These are phyloP conservation scores for Cotesia glomerata DNA, from an alignment of 1,140 invertebrate genomes.

Conservation along the genomic window DNA sequence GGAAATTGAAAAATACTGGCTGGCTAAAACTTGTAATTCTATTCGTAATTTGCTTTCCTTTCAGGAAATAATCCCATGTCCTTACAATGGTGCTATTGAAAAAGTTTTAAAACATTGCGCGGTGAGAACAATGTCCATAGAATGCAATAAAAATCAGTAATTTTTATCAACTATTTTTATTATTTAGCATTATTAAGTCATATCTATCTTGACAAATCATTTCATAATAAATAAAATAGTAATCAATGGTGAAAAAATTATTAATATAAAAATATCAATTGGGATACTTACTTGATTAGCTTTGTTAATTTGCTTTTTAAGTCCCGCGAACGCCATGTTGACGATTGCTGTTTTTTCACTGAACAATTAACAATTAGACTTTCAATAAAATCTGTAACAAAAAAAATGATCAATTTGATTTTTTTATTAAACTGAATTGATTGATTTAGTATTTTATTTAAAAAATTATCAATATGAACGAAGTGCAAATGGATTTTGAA, in stretches of 20 bases:
- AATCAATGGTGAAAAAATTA: slow-evolving; percentile 9
- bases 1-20: too few relatives aligned
- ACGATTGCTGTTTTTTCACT: slow-evolving; percentile 9
- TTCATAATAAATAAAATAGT: not conserved
- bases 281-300: slow-evolving; percentile 86
- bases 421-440: not conserved
- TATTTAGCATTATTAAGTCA: not conserved
- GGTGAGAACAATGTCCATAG: too few relatives aligned
- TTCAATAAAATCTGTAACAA: slow-evolving; percentile 13
- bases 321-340: slow-evolving; percentile 93
- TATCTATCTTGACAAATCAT: not conserved
- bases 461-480: too few relatives aligned
- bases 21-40: too few relatives aligned
- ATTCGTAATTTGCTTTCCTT: too few relatives aligned
- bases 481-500: too few relatives aligned
- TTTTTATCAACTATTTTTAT: not conserved
- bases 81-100: too few relatives aligned
- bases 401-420: not conserved
- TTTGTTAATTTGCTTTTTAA: slow-evolving; percentile 99
- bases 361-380: not conserved
- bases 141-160: not conserved
- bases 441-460: too few relatives aligned
- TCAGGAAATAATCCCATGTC: too few relatives aligned
- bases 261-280: not conserved
- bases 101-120: too few relatives aligned